Conservation (phyloP, 2,113 vertebrate genomes). For the Australoheros scitulus region DNA sequence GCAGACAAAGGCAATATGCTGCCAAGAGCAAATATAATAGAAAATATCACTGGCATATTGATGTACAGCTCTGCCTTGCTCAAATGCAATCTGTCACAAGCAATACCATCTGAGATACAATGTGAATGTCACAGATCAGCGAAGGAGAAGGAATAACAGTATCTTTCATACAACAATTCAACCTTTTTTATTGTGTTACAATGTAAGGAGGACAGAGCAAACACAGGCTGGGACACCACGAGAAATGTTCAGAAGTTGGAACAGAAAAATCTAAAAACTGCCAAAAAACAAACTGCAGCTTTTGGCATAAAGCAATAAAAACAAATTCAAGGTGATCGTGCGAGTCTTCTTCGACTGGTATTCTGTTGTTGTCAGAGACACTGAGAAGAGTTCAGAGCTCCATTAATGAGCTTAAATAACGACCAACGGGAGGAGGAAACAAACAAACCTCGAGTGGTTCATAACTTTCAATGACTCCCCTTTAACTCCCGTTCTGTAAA, state of each 20-base stretch:
- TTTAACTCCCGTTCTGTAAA: conserved; percentile 4
- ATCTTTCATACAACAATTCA: not conserved
- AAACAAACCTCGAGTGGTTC: no score
- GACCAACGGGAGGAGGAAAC: no score
- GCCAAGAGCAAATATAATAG: conserved; percentile 16
- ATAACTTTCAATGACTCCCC: not conserved
- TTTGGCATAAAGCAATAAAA: conserved; percentile 17
- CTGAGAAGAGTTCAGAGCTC: not conserved
- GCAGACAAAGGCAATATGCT: conserved; percentile 29
- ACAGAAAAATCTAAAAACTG: conserved; percentile 6
- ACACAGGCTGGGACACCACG: not conserved
- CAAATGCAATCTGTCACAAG: conserved; percentile 43
- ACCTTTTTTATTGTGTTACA: conserved; percentile 6
- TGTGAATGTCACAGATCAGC: conserved; percentile 28
- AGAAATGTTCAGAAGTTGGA: conserved; percentile 8
- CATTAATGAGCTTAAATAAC: not conserved
- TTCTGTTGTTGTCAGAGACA: conserved; percentile 4
- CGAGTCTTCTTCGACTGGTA: not conserved
- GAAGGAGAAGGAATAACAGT: conserved; percentile 22
- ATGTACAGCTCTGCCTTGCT: conserved; percentile 35
- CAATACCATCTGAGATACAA: conserved; percentile 38
- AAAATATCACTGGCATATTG: conserved; percentile 42
- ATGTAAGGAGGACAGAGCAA: not conserved
- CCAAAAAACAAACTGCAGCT: not conserved
- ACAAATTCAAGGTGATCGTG: conserved; percentile 4